Evolutionary conservation across 2,797 vertebrate species (phyloP).

Genomic region (Chiloscyllium punctatum): DNA sequence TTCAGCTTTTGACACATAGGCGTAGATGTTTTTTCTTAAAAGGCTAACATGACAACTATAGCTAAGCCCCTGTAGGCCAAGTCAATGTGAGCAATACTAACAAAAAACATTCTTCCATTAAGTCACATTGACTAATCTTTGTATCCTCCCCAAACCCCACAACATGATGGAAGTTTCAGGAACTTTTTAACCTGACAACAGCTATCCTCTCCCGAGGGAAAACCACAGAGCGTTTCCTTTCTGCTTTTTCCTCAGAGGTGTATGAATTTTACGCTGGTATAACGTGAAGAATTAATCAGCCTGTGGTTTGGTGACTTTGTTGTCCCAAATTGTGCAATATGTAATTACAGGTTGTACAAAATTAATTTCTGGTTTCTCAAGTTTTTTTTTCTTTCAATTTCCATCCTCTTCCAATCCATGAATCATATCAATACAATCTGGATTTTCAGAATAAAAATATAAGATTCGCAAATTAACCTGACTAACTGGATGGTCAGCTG

Average conservation of each 20-base stretch:
- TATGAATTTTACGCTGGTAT: conserved; percentile 30
- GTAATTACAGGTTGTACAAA: conserved; percentile 23
- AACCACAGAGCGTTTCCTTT: neutral
- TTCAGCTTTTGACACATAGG: neutral
- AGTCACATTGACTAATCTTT: neutral
- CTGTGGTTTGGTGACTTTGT: conserved; percentile 18
- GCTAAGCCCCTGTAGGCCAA: neutral
- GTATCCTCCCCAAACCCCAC: too few species aligned
- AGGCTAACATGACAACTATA: neutral
- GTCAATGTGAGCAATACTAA: neutral
- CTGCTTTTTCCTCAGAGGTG: conserved; percentile 26
- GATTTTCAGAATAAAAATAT: neutral
- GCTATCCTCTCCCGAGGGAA: neutral
- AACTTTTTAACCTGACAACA: neutral
- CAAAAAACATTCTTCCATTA: neutral
- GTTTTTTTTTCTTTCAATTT: neutral
- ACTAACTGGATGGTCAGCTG: neutral
- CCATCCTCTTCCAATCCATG: neutral
- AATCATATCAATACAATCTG: neutral
- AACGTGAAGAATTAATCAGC: conserved; percentile 25
- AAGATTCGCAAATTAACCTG: neutral
- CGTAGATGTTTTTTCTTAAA: neutral
- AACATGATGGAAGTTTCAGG: neutral
- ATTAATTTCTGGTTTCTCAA: conserved; percentile 27
- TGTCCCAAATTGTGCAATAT: conserved; percentile 35